Base-by-base conservation (phyloP, 2,113 vertebrate genomes). In the Eurystomus gularis region DNA sequence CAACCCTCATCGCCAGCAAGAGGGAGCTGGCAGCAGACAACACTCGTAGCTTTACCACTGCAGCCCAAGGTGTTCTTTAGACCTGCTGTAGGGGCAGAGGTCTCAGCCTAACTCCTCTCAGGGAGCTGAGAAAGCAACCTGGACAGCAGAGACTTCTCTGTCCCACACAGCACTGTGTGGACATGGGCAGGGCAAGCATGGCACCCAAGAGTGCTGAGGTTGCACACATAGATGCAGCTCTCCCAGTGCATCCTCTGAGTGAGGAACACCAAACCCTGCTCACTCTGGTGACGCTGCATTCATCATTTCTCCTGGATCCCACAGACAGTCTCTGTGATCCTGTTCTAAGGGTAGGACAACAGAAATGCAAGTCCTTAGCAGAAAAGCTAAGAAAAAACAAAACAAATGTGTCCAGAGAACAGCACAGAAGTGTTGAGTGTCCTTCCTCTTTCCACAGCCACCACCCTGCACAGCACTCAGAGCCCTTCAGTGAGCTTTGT, bases 211-310 rank as follows among this genome's bases (percentile, higher is more conserved):
- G 52, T 4, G 39, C 49, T 37, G 17, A 75, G 62, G 37, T 7
- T 19, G 33, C 62, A 64, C 12, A 3, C 0, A 0, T 3, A 3
- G 60, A 9, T 51, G 37, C 37, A 86, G 61, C 46, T 65, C 48
- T 91, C 52, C 54, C 65, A 57, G 72, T 2, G 2, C 6, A 2
- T 11, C 46, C 80, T n/a, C 9, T 2, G 11, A 48, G 44, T 83
- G 18, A 28, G 44, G 31, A 72, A 82, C 7, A 58, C 3, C 0
- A 7, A 93, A 58, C 26, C 12, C 80, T 69, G 88, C 72, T 40
- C 0, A 0, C 39, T 23, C 82, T 62, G 65, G 16, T 60, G 37
- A 48, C 18, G 3, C 51, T 39, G 75, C 26, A n/a, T 58, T 92
- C 46, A 49, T 17, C 0, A 0, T 11, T 91, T 51, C 51, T 78